phyloP scores from a whole-genome alignment of 2,797 vertebrate genomes.

The Microtus agrestis region DNA sequence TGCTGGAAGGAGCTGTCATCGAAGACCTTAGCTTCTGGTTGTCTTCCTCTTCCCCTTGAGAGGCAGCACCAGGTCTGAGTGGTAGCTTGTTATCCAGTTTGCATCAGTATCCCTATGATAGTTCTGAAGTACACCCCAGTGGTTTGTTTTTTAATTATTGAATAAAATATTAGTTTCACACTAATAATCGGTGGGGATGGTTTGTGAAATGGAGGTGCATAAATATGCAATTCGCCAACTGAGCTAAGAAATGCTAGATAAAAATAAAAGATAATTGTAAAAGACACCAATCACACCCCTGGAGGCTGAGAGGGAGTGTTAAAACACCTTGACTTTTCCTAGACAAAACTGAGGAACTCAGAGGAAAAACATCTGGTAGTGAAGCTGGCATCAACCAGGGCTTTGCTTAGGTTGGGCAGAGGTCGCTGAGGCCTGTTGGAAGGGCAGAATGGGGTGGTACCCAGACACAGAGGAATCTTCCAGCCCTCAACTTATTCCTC shows the following conservation, averaged over 20 bases:
- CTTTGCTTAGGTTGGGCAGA: background rate
- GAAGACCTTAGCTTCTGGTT: background rate
- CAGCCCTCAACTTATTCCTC: background rate
- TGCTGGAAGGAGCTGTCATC: accelerated
- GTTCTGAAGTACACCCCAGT: background rate
- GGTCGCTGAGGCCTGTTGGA: background rate
- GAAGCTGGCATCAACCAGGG: background rate
- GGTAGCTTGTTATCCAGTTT: background rate
- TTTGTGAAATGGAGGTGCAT: slow-evolving; percentile 64
- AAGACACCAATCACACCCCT: slow-evolving; percentile 65
- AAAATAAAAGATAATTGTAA: slow-evolving; percentile 78
- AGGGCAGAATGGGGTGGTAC: background rate
- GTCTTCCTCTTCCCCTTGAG: background rate
- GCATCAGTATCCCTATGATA: background rate
- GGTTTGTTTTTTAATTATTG: background rate
- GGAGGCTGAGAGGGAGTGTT: slow-evolving; percentile 48
- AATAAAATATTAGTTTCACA: slow-evolving; percentile 70
- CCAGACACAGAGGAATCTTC: background rate
- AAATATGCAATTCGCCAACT: slow-evolving; percentile 63
- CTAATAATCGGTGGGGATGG: slow-evolving; percentile 65
- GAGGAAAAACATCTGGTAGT: slow-evolving; percentile 22
- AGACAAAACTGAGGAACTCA: slow-evolving; percentile 73
- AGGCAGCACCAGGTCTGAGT: accelerated
- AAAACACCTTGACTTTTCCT: slow-evolving; percentile 79
- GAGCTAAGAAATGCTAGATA: slow-evolving; percentile 55